Evolutionary conservation across 1,140 invertebrate species (phyloP).

Genomic region (Drosophila carrolli): DNA sequence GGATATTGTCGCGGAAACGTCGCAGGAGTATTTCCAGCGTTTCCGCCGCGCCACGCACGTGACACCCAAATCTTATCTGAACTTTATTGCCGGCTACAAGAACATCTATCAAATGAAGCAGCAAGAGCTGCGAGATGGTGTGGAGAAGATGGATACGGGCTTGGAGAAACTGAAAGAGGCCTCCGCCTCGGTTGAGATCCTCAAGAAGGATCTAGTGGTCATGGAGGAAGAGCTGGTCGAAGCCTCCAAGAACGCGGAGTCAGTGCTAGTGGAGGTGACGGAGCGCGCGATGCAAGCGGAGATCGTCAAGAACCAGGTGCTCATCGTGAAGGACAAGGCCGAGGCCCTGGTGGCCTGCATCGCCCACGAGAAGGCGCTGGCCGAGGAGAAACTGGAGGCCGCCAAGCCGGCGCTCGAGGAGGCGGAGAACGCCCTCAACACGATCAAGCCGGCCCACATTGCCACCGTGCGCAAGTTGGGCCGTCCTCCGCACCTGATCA

Average conservation of each 20-base stretch:
- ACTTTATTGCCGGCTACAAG: slow-evolving; percentile 98
- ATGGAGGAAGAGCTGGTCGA: slow-evolving; percentile 97
- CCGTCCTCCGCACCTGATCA: slow-evolving; percentile 97
- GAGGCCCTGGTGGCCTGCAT: slow-evolving; percentile 96
- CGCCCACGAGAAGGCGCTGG: slow-evolving; percentile 95
- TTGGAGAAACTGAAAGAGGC: slow-evolving; percentile 97
- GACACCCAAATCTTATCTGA: slow-evolving; percentile 98
- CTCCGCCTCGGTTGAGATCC: slow-evolving; percentile 94
- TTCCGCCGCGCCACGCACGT: slow-evolving; percentile 97
- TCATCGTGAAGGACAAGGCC: slow-evolving; percentile 97
- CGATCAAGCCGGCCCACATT: slow-evolving; percentile 98
- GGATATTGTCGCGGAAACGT: slow-evolving; percentile 95
- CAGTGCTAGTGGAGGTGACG: slow-evolving; percentile 93
- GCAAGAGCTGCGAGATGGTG: slow-evolving; percentile 94
- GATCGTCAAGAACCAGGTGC: slow-evolving; percentile 97
- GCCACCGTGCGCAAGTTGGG: slow-evolving; percentile 97
- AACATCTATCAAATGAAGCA: slow-evolving; percentile 95
- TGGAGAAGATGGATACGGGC: slow-evolving; percentile 96
- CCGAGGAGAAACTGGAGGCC: slow-evolving; percentile 94
- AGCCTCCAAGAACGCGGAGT: slow-evolving; percentile 95
- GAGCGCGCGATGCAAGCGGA: slow-evolving; percentile 97
- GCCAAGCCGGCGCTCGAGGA: slow-evolving; percentile 96
- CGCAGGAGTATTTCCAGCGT: slow-evolving; percentile 96
- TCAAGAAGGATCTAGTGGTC: slow-evolving; percentile 95
- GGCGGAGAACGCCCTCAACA: slow-evolving; percentile 97